Percentiles rank a stretch among this genome's conserved stretches.
Evolutionary conservation across 30 jellyfish, hydroid and myxozoan genomes (phyloP).

Genomic region (Aurelia aurita complex sp. Pacific): DNA sequence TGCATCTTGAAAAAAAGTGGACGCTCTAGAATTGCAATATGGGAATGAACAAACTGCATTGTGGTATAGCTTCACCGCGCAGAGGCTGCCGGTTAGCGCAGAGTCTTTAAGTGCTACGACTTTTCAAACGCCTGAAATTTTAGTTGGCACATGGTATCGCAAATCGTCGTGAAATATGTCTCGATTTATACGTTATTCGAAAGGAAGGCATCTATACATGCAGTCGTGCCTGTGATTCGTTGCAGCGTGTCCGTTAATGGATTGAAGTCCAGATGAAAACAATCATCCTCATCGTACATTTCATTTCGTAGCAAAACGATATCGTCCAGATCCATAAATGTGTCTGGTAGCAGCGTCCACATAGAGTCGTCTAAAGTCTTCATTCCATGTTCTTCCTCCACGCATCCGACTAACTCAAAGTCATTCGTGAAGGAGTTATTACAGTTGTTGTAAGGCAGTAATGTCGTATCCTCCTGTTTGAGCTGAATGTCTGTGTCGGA

Average conservation of each 20-base stretch:
- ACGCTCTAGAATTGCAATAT: too few species aligned
- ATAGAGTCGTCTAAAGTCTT: background rate
- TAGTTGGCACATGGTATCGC: too few species aligned
- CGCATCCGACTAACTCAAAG: background rate
- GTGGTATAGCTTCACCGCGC: too few species aligned
- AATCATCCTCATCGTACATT: background rate
- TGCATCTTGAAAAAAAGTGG: too few species aligned
- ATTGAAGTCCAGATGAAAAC: constrained; percentile 1
- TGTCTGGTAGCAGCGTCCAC: background rate
- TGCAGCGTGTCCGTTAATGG: background rate
- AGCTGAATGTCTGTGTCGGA: background rate
- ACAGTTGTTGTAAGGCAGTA: background rate
- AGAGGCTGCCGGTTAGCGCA: too few species aligned
- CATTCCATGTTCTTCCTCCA: background rate
- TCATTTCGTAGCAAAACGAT: background rate
- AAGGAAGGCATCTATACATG: background rate
- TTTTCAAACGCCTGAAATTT: too few species aligned
- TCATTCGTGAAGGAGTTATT: background rate
- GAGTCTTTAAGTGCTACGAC: too few species aligned
- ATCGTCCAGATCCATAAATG: background rate
- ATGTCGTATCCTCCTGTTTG: constrained; percentile 11
- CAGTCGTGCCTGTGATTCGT: background rate
- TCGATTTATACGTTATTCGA: too few species aligned
- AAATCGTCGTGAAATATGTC: too few species aligned
- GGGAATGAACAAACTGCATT: too few species aligned